phyloP scores from a whole-genome alignment of 92 coral and sea anemone species.

The Epizoanthus scotinus region DNA sequence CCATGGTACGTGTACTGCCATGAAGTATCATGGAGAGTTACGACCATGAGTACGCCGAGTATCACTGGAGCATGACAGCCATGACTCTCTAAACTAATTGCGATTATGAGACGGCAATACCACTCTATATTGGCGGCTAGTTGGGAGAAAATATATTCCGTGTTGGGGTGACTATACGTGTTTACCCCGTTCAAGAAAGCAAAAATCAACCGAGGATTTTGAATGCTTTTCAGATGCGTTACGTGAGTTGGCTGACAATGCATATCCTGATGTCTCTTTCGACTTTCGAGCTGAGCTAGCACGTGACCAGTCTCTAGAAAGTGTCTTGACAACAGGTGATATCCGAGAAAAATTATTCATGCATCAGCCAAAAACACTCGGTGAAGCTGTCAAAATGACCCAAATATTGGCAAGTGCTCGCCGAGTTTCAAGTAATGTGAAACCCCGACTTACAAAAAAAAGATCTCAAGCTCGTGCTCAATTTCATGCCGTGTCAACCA shows the following conservation, averaged over 20 bases:
- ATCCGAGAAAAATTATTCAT: constrained; percentile 31
- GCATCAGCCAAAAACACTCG: constrained; percentile 30
- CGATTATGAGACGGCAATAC: no score
- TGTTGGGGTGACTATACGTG: constrained; percentile 31
- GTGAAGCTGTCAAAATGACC: constrained; percentile 36
- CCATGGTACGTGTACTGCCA: no score
- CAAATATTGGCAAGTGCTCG: constrained; percentile 37
- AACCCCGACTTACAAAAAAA: constrained; percentile 23
- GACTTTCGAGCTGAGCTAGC: constrained; percentile 40
- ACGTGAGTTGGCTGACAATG: constrained; percentile 29
- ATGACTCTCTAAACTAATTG: no score
- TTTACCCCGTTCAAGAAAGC: constrained; percentile 14
- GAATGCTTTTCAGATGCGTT: constrained; percentile 27
- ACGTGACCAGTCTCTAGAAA: constrained; percentile 35
- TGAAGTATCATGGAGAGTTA: no score
- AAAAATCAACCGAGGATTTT: constrained; percentile 13
- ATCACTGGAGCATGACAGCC: no score
- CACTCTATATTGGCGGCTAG: no score
- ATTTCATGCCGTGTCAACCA: constrained; percentile 5
- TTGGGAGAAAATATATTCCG: no score
- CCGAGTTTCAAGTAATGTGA: constrained; percentile 37
- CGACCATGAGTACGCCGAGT: no score
- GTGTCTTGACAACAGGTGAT: constrained; percentile 6
- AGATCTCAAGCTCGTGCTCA: constrained; percentile 27
- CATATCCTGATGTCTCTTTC: constrained; percentile 37